A percentile compares a stretch with the other conserved stretches of the same genome.
These are phyloP conservation scores for Automeris io DNA, from an alignment of 2,888 invertebrate species.

Conservation along the genomic window DNA sequence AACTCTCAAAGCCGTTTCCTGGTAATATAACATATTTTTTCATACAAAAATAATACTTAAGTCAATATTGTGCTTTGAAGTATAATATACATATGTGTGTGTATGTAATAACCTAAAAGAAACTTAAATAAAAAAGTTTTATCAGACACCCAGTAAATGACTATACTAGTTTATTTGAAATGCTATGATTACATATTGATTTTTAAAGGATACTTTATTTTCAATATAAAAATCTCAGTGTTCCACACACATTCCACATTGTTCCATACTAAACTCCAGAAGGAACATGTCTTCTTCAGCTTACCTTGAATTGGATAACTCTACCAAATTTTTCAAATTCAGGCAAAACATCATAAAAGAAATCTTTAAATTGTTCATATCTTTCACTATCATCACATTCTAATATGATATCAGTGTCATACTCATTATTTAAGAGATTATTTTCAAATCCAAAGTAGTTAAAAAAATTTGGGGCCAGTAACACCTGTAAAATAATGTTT, in stretches of 20 bases:
- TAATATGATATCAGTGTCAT: slow-evolving; percentile 86
- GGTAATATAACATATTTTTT: too few relatives aligned
- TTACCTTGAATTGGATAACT: slow-evolving; percentile 81
- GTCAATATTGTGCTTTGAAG: too few relatives aligned
- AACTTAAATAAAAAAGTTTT: too few relatives aligned
- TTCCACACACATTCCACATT: neutral
- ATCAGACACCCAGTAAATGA: too few relatives aligned
- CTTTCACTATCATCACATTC: slow-evolving; percentile 91
- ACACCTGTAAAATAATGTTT: slow-evolving; percentile 34
- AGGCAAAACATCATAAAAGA: slow-evolving; percentile 89
- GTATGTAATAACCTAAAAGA: too few relatives aligned
- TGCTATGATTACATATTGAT: neutral
- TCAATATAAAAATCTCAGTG: neutral
- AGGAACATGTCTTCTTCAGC: neutral
- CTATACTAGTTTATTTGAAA: too few relatives aligned
- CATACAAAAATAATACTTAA: too few relatives aligned
- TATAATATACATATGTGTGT: too few relatives aligned
- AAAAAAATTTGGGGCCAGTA: slow-evolving; percentile 89
- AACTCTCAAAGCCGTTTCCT: too few relatives aligned
- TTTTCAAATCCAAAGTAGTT: slow-evolving; percentile 85
- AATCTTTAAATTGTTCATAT: slow-evolving; percentile 87
- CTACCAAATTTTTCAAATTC: slow-evolving; percentile 87
- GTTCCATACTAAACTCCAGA: neutral
- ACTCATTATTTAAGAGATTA: slow-evolving; percentile 77
- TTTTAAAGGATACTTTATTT: slow-evolving; percentile 18